A percentile compares a stretch with the other conserved stretches of the same genome.
Conservation (phyloP, 1,140 invertebrate species). For the Atta colombica region DNA sequence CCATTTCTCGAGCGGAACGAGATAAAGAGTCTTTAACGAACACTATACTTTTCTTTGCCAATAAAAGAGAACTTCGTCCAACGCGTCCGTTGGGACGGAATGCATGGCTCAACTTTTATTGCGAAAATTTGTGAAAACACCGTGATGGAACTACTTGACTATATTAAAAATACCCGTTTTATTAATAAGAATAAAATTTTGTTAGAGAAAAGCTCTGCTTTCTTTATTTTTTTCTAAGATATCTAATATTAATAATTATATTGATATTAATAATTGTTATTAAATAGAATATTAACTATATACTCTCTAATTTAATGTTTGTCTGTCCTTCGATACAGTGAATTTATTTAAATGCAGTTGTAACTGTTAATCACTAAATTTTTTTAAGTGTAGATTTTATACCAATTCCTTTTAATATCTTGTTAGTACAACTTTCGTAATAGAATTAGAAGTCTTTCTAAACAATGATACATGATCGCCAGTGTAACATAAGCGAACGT, state of each 20-base stretch:
- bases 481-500: background rate
- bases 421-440: background rate
- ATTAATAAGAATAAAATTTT: background rate
- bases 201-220: background rate
- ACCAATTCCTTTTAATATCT: background rate
- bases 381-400: background rate
- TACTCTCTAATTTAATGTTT: background rate
- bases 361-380: background rate
- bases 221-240: background rate
- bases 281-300: background rate
- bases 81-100: slow-evolving; percentile 20
- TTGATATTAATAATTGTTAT: background rate
- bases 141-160: slow-evolving; percentile 3
- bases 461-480: background rate
- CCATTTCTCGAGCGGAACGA: slow-evolving; percentile 65
- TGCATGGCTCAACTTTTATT: slow-evolving; percentile 45
- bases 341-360: background rate
- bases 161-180: background rate
- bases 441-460: background rate
- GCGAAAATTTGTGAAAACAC: slow-evolving; percentile 9
- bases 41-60: slow-evolving; percentile 71
- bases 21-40: slow-evolving; percentile 77
- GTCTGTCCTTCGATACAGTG: background rate
- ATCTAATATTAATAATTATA: background rate
- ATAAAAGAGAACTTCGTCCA: slow-evolving; percentile 65